Base-by-base conservation (phyloP, 2,113 vertebrate species). In the Lasiurus cinereus region DNA sequence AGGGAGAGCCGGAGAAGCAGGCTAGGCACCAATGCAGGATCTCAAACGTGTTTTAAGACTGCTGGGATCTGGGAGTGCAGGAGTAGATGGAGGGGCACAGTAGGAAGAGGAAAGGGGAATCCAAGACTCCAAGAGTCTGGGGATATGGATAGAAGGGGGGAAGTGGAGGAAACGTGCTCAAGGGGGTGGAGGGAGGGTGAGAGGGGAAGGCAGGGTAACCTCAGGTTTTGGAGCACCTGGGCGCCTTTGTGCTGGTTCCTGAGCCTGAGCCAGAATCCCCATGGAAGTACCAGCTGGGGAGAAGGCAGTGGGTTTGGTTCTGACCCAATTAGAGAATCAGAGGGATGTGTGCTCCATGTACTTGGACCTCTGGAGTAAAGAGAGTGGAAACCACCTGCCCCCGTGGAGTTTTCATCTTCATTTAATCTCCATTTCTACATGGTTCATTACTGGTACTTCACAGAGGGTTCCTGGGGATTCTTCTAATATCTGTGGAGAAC, bases 401-500 rank as follows among this genome's bases (percentile, higher is more conserved):
- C 46, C 0, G 0, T 33, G 46, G n/a, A 70, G 64, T n/a, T 46
- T 52, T 56, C 24, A 59, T 56, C 73, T 84, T 69, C 93, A 22
- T 66, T 90, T 82, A 79, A 91, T 90, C 70, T 86, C 74, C 27
- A 19, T 67, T 62, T 80, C 22, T 76, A 76, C 69, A 16, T 3
- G 48, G 66, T 56, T 77, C 76, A 79, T 90, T n/a, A 54, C 0
- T 15, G 50, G 80, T 48, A 46, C 54, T 27, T 83, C 48, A 36
- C 90, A 90, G 88, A 88, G 54, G 80, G 56, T 84, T 88, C 93
- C 54, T 39, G 5, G 46, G 46, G 89, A 80, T 86, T 66, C 18
- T 0, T 80, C 95, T 79, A 70, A 78, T 91, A 92, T 96, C 94
- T 90, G 78, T 48, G 39, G 79, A 93, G 93, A 88, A 89, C 39